Evolutionary conservation across 2,888 invertebrate genomes (phyloP).

Genomic region (Danaus chrysippus): DNA sequence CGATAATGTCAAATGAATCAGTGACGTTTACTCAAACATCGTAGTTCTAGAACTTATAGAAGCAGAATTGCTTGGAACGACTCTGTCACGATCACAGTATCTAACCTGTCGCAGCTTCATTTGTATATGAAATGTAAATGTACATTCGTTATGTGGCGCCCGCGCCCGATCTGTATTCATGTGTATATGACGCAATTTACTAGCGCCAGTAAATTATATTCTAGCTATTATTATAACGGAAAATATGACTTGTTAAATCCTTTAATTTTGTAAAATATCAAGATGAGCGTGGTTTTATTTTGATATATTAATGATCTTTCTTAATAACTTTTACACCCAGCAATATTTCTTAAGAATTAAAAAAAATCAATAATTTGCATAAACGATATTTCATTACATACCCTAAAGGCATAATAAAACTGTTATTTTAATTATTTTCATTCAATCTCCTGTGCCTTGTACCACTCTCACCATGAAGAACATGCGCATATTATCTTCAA

Average conservation of each 20-base stretch:
- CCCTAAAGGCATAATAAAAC: not conserved
- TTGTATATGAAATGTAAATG: constrained; percentile 79
- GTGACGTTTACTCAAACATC: not conserved
- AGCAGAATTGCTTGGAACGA: constrained; percentile 15
- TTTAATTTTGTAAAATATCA: no score
- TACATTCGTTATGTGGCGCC: constrained; percentile 72
- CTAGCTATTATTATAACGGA: not conserved
- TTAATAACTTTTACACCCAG: no score
- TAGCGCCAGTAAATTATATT: constrained; percentile 31
- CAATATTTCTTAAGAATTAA: no score
- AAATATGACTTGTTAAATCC: no score
- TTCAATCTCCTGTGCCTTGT: constrained; percentile 29
- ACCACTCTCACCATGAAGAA: constrained; percentile 46
- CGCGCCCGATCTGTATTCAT: constrained; percentile 75
- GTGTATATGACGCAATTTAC: constrained; percentile 45
- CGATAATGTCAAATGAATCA: no score
- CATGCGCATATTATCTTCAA: constrained; percentile 76
- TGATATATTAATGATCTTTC: no score
- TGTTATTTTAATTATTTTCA: not conserved
- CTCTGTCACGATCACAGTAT: constrained; percentile 49
- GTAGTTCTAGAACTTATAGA: not conserved
- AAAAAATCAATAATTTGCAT: no score
- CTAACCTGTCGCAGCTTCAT: constrained; percentile 72
- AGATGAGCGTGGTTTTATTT: no score
- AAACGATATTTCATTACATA: no score